Evolutionary conservation across 2,888 invertebrate species (phyloP), one percentile per base, ranked within the genome.

Genomic region (Horisme vitalbata): DNA sequence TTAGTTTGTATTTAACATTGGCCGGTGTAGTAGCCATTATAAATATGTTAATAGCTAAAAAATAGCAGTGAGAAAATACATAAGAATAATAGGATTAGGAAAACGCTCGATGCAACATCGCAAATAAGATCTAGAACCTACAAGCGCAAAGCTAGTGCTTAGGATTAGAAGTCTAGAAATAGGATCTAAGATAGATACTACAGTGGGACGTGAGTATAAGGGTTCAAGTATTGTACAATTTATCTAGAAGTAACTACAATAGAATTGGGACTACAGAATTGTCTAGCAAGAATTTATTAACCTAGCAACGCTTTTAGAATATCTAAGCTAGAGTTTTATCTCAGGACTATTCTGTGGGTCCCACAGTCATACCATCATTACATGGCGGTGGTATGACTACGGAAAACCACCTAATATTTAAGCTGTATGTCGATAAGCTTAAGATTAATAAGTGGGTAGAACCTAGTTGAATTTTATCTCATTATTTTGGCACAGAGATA

Each of bases 151-250:
- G 51, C 51, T 68, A 68, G 11, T 23, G n/a, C 4, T n/a, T 23
- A 9, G 1, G 6, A 23, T 23, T 61, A 65, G 14, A 61, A 41
- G 21, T 31, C 49, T 44, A 44, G 44, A 49, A 39, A 41, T 48
- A 48, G 73, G 66, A 66, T 66, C 70, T 75, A 81, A 62, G 65
- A 68, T 69, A 75, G 65, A 66, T 52, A 68, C 85, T 87, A 86
- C 75, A 59, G 74, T 77, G 79, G 87, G 87, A 88, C 87, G 87
- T 85, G 86, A 86, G 82, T 79, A 82, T 79, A 86, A 87, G 87
- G 86, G 87, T 72, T 83, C 73, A 65, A 79, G 70, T 63, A 75
- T 84, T 84, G 72, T 83, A 85, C 84, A 86, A 72, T 77, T 53
- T 79, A 64, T 66, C 79, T 84, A 78, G 67, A 66, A 73, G 57